Percentiles rank a stretch among this genome's conserved stretches.
phyloP scores from a whole-genome alignment of 2,888 invertebrate genomes.

The Apotomis betuletana region DNA sequence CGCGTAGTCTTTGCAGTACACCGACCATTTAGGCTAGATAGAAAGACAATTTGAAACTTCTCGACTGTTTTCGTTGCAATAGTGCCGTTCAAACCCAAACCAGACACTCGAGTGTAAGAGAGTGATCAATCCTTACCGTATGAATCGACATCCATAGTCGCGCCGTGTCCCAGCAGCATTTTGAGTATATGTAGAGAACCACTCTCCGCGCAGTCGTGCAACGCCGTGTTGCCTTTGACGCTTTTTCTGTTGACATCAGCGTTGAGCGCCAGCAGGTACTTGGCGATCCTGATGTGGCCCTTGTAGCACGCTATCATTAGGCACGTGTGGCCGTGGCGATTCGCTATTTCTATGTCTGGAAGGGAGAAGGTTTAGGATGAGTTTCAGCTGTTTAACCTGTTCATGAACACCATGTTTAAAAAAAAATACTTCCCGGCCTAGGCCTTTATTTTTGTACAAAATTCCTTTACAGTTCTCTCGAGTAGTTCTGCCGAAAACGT shows the following conservation, averaged over 20 bases:
- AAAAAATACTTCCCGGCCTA: no score
- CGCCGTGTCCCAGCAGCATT: slow-evolving; percentile 93
- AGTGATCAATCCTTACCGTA: slow-evolving; percentile 85
- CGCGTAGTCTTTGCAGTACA: no score
- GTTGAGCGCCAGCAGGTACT: slow-evolving; percentile 92
- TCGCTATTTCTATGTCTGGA: slow-evolving; percentile 96
- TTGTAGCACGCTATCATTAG: slow-evolving; percentile 99
- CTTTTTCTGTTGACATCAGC: slow-evolving; percentile 97
- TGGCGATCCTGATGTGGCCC: slow-evolving; percentile 95
- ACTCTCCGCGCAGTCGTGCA: slow-evolving; percentile 98
- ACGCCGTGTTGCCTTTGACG: slow-evolving; percentile 96
- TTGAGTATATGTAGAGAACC: slow-evolving; percentile 96
- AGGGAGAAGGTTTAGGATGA: slow-evolving; percentile 42
- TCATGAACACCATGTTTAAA: no score
- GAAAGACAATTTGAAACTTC: no score
- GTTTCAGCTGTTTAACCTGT: no score
- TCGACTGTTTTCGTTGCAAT: no score
- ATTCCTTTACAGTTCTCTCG: no score
- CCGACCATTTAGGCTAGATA: no score
- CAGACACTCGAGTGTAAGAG: no score
- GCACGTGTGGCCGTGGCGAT: slow-evolving; percentile 97
- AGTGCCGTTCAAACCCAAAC: no score
- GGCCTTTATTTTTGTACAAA: no score
- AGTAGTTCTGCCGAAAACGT: no score
- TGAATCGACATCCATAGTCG: slow-evolving; percentile 96